These are phyloP conservation scores for Chondrosia reniformis DNA, from an alignment of 37 sponge, comb jelly and placozoan genomes.

Conservation along the genomic window DNA sequence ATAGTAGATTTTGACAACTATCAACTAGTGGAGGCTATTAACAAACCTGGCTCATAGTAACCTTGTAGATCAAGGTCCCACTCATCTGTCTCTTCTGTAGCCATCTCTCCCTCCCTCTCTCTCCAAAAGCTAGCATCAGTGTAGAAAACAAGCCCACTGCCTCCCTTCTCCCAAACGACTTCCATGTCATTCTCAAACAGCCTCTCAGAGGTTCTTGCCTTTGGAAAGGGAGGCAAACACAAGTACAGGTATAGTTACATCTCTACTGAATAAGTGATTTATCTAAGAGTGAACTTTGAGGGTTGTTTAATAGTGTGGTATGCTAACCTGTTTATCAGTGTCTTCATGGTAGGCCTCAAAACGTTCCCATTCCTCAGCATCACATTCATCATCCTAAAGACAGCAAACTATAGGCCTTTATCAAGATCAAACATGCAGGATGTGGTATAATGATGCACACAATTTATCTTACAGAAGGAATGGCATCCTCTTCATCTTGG, in stretches of 20 bases:
- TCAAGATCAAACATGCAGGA: neutral
- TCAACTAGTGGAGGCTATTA: no score
- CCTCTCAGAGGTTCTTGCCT: constrained; percentile 78
- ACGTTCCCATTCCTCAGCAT: constrained; percentile 96
- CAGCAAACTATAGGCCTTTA: neutral
- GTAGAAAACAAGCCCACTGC: constrained; percentile 93
- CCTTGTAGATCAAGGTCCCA: constrained; percentile 86
- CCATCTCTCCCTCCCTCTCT: constrained; percentile 77
- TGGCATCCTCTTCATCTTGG: neutral
- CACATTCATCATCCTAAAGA: constrained; percentile 66
- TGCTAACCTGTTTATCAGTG: constrained; percentile 76
- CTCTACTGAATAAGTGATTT: neutral
- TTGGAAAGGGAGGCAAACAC: neutral
- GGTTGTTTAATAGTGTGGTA: neutral
- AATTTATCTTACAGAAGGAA: constrained; percentile 30
- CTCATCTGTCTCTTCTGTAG: constrained; percentile 84
- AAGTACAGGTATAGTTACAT: neutral
- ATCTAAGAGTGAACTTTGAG: neutral
- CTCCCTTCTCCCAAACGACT: constrained; percentile 93
- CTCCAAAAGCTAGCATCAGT: constrained; percentile 91
- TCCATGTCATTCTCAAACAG: constrained; percentile 90
- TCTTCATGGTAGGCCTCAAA: constrained; percentile 84
- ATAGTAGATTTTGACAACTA: no score
- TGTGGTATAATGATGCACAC: neutral
- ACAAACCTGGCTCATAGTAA: constrained; percentile 67